Evolutionary conservation across 1,140 invertebrate genomes (phyloP).

Genomic region (Pararge aegeria): DNA sequence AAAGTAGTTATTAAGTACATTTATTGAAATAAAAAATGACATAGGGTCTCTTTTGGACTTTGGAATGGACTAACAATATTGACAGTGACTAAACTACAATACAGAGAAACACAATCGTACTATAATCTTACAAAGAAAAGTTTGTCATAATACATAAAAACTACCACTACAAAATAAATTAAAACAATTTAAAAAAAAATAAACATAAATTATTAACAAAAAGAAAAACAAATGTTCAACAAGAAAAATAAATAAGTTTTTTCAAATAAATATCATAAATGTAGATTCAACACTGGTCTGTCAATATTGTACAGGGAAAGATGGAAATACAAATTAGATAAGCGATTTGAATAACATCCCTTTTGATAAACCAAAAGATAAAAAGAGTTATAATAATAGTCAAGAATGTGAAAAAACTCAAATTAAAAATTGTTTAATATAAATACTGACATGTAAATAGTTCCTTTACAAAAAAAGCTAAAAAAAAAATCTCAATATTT

Average conservation of each 20-base stretch:
- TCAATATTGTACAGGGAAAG: conserved; percentile 69
- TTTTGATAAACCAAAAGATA: background rate
- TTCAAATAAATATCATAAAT: conserved; percentile 47
- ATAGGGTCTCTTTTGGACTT: conserved; percentile 62
- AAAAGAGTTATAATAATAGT: background rate
- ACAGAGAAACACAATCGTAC: conserved; percentile 45
- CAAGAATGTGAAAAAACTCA: no score
- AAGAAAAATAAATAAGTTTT: conserved; percentile 72
- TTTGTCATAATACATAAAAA: conserved; percentile 45
- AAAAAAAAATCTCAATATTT: no score
- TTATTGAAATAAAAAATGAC: conserved; percentile 79
- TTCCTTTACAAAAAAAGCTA: no score
- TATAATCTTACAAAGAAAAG: conserved; percentile 42
- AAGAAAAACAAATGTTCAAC: conserved; percentile 65
- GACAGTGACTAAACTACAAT: conserved; percentile 71
- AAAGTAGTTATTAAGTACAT: conserved; percentile 60
- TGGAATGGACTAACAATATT: conserved; percentile 75
- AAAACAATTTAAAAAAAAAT: conserved; percentile 68
- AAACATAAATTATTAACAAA: conserved; percentile 73
- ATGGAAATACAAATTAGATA: conserved; percentile 4
- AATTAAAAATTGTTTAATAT: no score
- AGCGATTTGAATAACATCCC: background rate
- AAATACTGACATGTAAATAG: no score
- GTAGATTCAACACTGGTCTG: conserved; percentile 76
- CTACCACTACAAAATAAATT: conserved; percentile 74